These are phyloP conservation scores for Myopa testacea DNA, from an alignment of 2,888 invertebrate genomes.

Conservation along the genomic window DNA sequence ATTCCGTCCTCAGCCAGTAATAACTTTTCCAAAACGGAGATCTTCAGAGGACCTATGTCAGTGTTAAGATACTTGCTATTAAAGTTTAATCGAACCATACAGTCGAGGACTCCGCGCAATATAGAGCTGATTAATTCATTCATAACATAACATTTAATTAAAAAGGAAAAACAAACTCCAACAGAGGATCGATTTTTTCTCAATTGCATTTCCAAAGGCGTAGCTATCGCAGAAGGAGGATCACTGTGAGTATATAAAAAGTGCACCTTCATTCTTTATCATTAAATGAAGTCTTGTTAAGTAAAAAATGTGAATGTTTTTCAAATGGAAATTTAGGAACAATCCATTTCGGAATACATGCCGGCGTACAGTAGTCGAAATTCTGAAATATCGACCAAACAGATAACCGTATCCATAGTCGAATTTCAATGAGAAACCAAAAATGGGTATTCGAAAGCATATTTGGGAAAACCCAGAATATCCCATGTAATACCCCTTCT, in stretches of 20 bases:
- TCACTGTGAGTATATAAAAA: background rate
- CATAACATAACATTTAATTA: slow-evolving; percentile 65
- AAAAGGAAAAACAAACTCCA: slow-evolving; percentile 44
- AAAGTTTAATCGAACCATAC: slow-evolving; percentile 63
- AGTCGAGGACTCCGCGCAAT: slow-evolving; percentile 61
- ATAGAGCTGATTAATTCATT: slow-evolving; percentile 65
- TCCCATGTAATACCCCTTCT: too few species aligned
- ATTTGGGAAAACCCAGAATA: too few species aligned
- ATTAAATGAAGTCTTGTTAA: background rate
- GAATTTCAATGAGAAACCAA: background rate
- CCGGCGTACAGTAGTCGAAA: too few species aligned
- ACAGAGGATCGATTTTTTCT: background rate
- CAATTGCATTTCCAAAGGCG: background rate
- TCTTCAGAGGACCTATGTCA: slow-evolving; percentile 66
- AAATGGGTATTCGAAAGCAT: background rate
- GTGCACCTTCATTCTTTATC: background rate
- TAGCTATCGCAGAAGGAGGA: background rate
- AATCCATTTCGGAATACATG: background rate
- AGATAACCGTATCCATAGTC: background rate
- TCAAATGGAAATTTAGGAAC: background rate
- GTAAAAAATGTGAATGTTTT: background rate
- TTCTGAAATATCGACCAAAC: too few species aligned
- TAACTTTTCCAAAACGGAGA: slow-evolving; percentile 64
- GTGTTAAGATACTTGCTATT: slow-evolving; percentile 63
- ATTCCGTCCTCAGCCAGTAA: slow-evolving; percentile 61